These are phyloP conservation scores for Megaceryle torquata DNA, from an alignment of 2,113 vertebrate species.

Conservation along the genomic window DNA sequence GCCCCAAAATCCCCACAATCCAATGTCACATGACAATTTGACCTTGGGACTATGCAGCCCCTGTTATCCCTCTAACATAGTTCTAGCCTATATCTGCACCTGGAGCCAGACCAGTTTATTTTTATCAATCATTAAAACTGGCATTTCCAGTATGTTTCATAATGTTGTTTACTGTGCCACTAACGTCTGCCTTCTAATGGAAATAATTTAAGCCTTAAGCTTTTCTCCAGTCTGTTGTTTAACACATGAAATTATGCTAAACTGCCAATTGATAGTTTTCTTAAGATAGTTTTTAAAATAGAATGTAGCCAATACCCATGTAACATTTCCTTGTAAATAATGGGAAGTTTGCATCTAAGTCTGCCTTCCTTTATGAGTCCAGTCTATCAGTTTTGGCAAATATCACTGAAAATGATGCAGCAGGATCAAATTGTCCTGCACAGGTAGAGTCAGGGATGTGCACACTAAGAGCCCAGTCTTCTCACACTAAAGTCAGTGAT, in stretches of 20 bases:
- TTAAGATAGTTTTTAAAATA: neutral
- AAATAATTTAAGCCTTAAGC: neutral
- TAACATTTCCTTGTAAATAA: neutral
- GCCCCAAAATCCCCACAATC: accelerated
- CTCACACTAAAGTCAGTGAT: neutral
- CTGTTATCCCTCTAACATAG: neutral
- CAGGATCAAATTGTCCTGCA: neutral
- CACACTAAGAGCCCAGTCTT: neutral
- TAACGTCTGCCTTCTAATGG: neutral
- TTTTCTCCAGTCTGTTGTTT: neutral
- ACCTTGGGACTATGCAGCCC: neutral
- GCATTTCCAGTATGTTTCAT: neutral
- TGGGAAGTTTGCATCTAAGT: neutral
- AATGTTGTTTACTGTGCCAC: neutral
- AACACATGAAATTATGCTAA: neutral
- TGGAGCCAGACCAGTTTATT: neutral
- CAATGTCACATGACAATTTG: neutral
- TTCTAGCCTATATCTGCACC: neutral
- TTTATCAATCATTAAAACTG: neutral
- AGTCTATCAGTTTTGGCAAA: neutral
- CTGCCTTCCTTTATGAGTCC: neutral
- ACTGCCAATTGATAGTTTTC: neutral
- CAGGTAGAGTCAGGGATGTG: neutral
- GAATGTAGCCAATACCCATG: neutral
- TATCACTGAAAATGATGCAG: neutral